Evolutionary conservation across 2,113 vertebrate genomes (phyloP).

Genomic region (Pterophyllum scalare): DNA sequence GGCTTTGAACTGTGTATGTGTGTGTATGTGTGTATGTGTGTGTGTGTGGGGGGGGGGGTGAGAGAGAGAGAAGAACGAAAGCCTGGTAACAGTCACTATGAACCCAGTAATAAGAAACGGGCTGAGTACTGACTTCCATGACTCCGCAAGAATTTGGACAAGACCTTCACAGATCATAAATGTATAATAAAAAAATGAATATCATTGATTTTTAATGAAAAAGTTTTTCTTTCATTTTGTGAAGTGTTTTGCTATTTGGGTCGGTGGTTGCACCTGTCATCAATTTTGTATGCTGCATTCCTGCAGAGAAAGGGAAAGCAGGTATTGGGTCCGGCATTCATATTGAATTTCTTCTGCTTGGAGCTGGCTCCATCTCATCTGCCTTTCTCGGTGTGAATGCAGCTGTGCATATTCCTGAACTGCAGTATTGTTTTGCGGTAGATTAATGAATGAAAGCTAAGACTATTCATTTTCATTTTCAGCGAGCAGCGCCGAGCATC

Average conservation of each 20-base stretch:
- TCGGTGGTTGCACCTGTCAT: conserved; percentile 8
- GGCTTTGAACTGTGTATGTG: background rate
- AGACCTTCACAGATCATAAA: background rate
- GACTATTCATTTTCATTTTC: conserved; percentile 43
- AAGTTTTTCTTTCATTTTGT: background rate
- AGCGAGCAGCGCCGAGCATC: conserved; percentile 81
- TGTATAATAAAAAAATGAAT: background rate
- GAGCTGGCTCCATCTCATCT: conserved; percentile 35
- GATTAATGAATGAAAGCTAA: background rate
- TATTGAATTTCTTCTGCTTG: conserved; percentile 46
- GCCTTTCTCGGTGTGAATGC: conserved; percentile 25
- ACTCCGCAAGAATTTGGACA: background rate
- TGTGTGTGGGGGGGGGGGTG: no score
- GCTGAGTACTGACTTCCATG: background rate
- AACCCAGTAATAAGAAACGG: conserved; percentile 13
- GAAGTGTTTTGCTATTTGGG: background rate
- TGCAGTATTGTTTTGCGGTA: background rate
- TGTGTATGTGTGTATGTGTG: no score
- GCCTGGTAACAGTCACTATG: conserved; percentile 76
- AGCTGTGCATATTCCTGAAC: conserved; percentile 8
- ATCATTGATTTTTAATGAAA: background rate
- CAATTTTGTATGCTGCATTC: conserved; percentile 18
- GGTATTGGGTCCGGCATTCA: background rate
- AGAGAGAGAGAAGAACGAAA: background rate
- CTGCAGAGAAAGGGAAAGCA: conserved; percentile 51